phyloP scores from a whole-genome alignment of 2,113 vertebrate genomes.

The Himantopus leucocephalus region DNA sequence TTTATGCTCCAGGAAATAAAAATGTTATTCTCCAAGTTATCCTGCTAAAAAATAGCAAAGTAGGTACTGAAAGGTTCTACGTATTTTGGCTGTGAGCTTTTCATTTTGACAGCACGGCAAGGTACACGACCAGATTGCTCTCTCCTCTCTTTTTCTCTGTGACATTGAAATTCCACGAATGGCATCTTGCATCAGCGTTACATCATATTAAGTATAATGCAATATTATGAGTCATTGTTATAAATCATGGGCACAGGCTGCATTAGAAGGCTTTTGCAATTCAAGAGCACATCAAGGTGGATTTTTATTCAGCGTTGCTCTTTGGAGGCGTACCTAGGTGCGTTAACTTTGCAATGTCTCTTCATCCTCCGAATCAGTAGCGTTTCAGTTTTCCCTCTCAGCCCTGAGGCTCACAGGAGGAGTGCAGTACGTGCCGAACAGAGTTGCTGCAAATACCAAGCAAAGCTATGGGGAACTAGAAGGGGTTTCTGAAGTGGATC shows the following conservation, averaged over 20 bases:
- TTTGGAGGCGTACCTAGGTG: slow-evolving; percentile 2
- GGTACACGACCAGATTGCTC: slow-evolving; percentile 22
- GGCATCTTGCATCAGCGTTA: slow-evolving; percentile 73
- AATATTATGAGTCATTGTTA: slow-evolving; percentile 74
- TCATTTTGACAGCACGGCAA: not conserved
- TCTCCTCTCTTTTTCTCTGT: slow-evolving; percentile 25
- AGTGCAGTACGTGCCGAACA: not conserved
- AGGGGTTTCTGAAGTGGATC: not conserved
- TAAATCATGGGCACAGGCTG: slow-evolving; percentile 62
- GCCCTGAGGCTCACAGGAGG: not conserved
- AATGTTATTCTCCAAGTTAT: not conserved
- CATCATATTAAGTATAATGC: slow-evolving; percentile 70
- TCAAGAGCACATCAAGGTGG: slow-evolving; percentile 72
- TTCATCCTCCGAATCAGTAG: not conserved
- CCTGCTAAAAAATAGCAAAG: not conserved
- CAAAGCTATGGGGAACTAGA: not conserved
- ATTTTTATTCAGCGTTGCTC: slow-evolving; percentile 39
- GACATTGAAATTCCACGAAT: slow-evolving; percentile 71
- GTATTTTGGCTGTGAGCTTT: not conserved
- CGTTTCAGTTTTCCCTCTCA: not conserved
- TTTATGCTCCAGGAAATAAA: slow-evolving; percentile 40
- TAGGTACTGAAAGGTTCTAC: not conserved
- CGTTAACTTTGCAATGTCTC: not conserved
- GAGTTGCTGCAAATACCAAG: not conserved
- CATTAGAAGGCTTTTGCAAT: slow-evolving; percentile 61